Base-by-base conservation (phyloP, 2,113 vertebrate genomes). In the Drymodes brunneopygia region DNA sequence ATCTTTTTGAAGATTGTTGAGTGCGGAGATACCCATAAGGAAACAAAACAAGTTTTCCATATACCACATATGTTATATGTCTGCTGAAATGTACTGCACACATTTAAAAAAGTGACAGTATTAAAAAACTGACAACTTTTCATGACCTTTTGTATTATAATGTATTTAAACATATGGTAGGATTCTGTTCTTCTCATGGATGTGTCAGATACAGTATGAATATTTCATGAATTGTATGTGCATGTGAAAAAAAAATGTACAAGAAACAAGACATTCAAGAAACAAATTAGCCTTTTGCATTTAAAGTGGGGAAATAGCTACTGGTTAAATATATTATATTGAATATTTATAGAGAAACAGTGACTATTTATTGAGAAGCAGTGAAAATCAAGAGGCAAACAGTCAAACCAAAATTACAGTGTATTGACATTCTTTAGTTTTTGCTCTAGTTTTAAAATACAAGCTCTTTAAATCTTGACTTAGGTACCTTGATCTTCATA, bases 121-220 rank as follows among this genome's bases (percentile, higher is more conserved):
- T 98, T 98, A 97, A 95, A 97, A 97, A 97, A 93, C 95, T 97
- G 97, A 97, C 96, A 97, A 97, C 91, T 97, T 98, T 96, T 97
- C 96, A 96, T 92, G 93, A 97, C 96, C 95, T 95, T 95, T 93
- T 88, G 80, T 96, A 96, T 95, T 92, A 79, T 85, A 95, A 93
- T 81, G 87, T 67, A 96, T 97, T 98, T 97, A 97, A 98, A 97
- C 97, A 97, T 97, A 96, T 96, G 95, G 91, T 53, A 65, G 60
- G 70, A 95, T 96, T 90, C 74, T 78, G 92, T 62, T 78, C 82
- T 91, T 95, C 81, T 97, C 44, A n/a, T 90, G 95, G 48, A 96
- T 95, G 82, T 96, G 57, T 80, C 45, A 95, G 86, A 88, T 80
- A 84, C 57, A 44, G 48, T 67, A 92, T 97, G 85, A 94, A 81